Percentiles rank a stretch among this genome's conserved stretches.
Conservation (phyloP, 2,113 vertebrate species). For the Crocuta crocuta region DNA sequence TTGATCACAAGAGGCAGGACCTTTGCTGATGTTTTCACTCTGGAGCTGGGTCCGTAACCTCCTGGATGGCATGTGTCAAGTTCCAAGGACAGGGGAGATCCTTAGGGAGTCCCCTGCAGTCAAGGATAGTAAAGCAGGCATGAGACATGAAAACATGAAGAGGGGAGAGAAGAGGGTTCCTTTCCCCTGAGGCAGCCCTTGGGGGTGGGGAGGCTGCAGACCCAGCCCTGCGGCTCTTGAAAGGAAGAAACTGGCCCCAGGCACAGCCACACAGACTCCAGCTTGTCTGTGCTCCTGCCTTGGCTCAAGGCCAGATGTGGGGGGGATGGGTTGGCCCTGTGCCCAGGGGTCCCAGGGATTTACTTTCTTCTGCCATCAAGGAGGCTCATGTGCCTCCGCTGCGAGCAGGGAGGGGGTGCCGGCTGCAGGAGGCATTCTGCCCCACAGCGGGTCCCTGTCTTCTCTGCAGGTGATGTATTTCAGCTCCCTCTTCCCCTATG, state of each 20-base stretch:
- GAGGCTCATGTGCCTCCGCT: background rate
- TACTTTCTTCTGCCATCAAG: constrained; percentile 38
- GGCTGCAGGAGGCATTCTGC: background rate
- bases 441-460: background rate
- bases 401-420: background rate
- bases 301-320: background rate
- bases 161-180: background rate
- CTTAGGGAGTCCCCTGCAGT: background rate
- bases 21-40: background rate
- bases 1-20: background rate
- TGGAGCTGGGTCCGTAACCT: background rate
- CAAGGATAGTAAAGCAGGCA: background rate
- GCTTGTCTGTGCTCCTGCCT: constrained; percentile 23
- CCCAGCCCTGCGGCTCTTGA: background rate
- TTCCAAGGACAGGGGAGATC: background rate
- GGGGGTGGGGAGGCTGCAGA: background rate
- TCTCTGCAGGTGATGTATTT: constrained; percentile 98
- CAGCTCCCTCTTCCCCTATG: constrained; percentile 98
- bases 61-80: background rate
- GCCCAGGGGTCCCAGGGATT: constrained; percentile 51
- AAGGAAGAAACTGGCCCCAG: background rate
- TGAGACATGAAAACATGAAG: background rate
- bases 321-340: background rate
- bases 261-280: constrained; percentile 42
- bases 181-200: background rate